A percentile compares a stretch with the other conserved stretches of the same genome.
These are phyloP conservation scores for Aldabrachelys gigantea DNA, from an alignment of 2,113 vertebrate species.

Conservation along the genomic window DNA sequence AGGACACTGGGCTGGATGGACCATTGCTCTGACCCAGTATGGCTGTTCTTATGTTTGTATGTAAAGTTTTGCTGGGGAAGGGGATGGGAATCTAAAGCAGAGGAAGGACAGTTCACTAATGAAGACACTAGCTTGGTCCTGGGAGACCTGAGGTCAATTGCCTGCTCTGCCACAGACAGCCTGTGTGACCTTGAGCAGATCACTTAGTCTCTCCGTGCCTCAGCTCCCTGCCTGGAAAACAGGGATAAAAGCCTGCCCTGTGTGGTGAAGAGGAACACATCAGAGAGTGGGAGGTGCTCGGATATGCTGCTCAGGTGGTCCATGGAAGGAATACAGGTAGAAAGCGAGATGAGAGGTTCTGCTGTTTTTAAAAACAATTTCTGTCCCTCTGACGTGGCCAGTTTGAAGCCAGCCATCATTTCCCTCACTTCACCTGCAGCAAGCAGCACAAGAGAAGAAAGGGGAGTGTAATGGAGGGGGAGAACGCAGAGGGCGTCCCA, in stretches of 20 bases:
- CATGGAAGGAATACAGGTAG: not conserved
- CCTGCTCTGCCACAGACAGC: not conserved
- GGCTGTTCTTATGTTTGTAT: too few relatives aligned
- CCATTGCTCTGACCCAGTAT: too few relatives aligned
- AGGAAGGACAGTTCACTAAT: not conserved
- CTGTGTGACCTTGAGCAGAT: not conserved
- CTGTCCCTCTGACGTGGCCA: accelerated
- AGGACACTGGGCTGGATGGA: too few relatives aligned
- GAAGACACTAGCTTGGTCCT: not conserved
- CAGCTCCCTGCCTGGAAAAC: not conserved
- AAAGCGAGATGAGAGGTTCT: not conserved
- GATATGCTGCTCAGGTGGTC: not conserved
- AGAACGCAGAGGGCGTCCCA: not conserved
- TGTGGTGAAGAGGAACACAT: not conserved
- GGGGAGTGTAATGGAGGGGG: accelerated
- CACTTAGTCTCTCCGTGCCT: not conserved
- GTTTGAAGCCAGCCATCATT: not conserved
- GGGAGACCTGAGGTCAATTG: not conserved
- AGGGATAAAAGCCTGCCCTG: not conserved
- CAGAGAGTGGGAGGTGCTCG: not conserved
- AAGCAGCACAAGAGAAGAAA: not conserved
- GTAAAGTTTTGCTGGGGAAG: not conserved
- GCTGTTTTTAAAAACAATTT: not conserved
- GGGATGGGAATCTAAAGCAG: not conserved
- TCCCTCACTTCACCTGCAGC: not conserved